Evolutionary conservation across 2,888 invertebrate genomes (phyloP).

Genomic region (Chrysotoxum bicinctum): DNA sequence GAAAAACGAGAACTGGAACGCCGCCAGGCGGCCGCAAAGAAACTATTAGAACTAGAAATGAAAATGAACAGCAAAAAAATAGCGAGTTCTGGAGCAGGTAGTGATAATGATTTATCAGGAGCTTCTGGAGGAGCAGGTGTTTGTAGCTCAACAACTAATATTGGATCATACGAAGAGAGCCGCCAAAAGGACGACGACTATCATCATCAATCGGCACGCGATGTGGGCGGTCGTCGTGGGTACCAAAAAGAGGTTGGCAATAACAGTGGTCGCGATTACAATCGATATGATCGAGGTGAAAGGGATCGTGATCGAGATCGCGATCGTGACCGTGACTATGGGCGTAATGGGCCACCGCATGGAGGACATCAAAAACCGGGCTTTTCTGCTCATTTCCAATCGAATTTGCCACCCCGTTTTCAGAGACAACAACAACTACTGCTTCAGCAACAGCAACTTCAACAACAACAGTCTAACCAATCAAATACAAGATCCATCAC

Average conservation of each 20-base stretch:
- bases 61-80: constrained; percentile 84
- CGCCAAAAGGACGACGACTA: constrained; percentile 73
- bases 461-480: constrained; percentile 56
- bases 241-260: constrained; percentile 55
- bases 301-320: constrained; percentile 55
- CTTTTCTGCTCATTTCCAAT: constrained; percentile 90
- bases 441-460: constrained; percentile 71
- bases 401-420: constrained; percentile 92
- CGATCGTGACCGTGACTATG: constrained; percentile 67
- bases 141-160: constrained; percentile 47
- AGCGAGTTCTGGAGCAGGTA: constrained; percentile 76
- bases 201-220: constrained; percentile 66
- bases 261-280: constrained; percentile 72
- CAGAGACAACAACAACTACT: constrained; percentile 86
- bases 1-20: constrained; percentile 89
- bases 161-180: constrained; percentile 56
- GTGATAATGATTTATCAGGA: constrained; percentile 76
- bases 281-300: constrained; percentile 71
- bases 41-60: constrained; percentile 87
- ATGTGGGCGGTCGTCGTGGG: constrained; percentile 50
- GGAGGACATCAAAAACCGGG: constrained; percentile 76
- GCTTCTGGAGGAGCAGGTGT: constrained; percentile 43
- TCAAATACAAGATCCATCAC: constrained; percentile 73
- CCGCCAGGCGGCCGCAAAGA: constrained; percentile 85
- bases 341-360: constrained; percentile 73